These are phyloP conservation scores for Leptosomus discolor DNA, from an alignment of 2,113 vertebrate genomes.

Conservation along the genomic window DNA sequence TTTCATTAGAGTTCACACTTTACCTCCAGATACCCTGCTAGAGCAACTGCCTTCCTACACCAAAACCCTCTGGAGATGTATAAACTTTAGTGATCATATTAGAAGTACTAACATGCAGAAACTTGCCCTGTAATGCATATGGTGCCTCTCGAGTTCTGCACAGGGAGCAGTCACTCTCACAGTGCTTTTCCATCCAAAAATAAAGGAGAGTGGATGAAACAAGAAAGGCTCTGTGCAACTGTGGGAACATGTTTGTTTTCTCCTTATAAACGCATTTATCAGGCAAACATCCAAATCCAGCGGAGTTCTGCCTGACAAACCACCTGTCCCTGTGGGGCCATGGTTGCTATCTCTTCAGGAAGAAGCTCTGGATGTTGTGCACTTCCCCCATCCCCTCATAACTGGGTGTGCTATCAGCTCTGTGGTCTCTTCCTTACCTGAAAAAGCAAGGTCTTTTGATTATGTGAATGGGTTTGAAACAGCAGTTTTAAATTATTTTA, in stretches of 20 bases:
- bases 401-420: background rate
- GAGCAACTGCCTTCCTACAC: conserved; percentile 27
- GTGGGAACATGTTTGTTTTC: background rate
- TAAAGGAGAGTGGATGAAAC: background rate
- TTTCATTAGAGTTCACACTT: conserved; percentile 51
- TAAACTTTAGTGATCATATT: conserved; percentile 48
- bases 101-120: conserved; percentile 32
- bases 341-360: background rate
- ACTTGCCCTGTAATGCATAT: background rate
- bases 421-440: background rate
- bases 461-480: background rate
- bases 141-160: background rate
- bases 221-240: background rate
- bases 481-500: background rate
- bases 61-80: conserved; percentile 32
- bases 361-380: background rate
- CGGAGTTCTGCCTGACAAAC: background rate
- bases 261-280: background rate
- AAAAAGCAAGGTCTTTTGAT: background rate
- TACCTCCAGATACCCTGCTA: background rate
- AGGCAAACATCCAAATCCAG: background rate
- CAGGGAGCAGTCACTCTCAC: background rate
- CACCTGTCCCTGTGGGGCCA: rapidly evolving
- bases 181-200: background rate
- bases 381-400: background rate